A percentile compares a stretch with the other conserved stretches of the same genome.
Conservation (phyloP, 2,113 vertebrate species). For the Dermatemys mawii region DNA sequence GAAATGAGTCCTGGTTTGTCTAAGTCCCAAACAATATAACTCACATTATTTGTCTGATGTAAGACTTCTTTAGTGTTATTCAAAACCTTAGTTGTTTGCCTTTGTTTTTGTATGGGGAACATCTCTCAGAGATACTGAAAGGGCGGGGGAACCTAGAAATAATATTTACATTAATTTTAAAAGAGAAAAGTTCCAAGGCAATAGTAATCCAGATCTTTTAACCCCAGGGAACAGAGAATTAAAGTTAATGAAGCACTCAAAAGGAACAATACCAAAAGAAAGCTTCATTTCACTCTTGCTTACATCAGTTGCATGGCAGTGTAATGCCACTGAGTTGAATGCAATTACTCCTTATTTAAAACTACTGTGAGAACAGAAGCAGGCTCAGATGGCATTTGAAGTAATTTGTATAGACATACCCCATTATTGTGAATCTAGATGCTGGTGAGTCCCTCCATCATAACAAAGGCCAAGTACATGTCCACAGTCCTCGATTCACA, state of each 20-base stretch:
- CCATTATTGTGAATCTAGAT: fast-evolving
- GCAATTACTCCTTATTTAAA: not conserved
- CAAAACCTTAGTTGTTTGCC: not conserved
- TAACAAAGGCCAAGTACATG: too few species aligned
- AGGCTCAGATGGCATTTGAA: not conserved
- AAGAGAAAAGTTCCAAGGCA: not conserved
- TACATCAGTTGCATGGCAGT: not conserved
- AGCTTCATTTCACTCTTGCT: not conserved
- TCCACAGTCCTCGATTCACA: too few species aligned
- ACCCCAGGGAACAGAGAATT: not conserved
- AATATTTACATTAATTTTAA: not conserved
- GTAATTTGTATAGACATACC: not conserved
- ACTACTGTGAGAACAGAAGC: not conserved
- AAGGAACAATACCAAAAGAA: not conserved
- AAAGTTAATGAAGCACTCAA: not conserved
- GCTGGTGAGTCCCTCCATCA: too few species aligned
- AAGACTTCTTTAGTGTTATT: not conserved
- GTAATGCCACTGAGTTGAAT: not conserved
- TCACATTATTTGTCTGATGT: not conserved
- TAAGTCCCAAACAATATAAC: not conserved
- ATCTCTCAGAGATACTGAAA: not conserved
- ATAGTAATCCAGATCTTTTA: not conserved
- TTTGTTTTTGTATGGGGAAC: not conserved
- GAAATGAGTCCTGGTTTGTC: not conserved
- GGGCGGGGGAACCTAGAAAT: not conserved